Percentiles rank a stretch among this genome's conserved stretches.
phyloP scores from a whole-genome alignment of 2,888 invertebrate genomes.

The Apamea epomidion region DNA sequence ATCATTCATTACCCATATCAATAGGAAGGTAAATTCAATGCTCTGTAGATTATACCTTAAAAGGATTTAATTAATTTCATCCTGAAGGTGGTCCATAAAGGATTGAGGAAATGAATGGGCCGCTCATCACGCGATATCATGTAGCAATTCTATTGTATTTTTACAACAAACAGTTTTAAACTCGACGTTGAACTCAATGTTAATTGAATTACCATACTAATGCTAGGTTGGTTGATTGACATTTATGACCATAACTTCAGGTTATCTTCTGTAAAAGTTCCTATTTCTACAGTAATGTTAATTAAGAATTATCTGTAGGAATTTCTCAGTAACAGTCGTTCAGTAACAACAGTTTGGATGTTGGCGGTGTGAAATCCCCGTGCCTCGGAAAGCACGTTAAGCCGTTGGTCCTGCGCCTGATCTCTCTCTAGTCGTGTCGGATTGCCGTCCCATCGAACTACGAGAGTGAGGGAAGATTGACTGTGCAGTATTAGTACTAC shows the following conservation, averaged over 20 bases:
- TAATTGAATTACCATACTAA: background rate
- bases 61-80: slow-evolving; percentile 8
- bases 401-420: no score
- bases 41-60: background rate
- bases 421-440: no score
- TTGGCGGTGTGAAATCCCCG: no score
- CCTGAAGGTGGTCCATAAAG: background rate
- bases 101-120: background rate
- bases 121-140: no score
- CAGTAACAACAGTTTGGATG: no score
- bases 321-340: no score
- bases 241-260: background rate
- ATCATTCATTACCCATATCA: slow-evolving; percentile 1
- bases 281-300: background rate
- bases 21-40: slow-evolving; percentile 2
- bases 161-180: background rate
- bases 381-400: no score
- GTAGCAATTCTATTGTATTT: background rate
- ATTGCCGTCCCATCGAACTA: no score
- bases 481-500: no score
- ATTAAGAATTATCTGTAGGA: background rate
- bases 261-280: no score
- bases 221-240: background rate
- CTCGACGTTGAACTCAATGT: background rate
- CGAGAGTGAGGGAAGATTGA: no score